phyloP scores from a whole-genome alignment of 2,113 vertebrate species.

The Ictalurus punctatus region DNA sequence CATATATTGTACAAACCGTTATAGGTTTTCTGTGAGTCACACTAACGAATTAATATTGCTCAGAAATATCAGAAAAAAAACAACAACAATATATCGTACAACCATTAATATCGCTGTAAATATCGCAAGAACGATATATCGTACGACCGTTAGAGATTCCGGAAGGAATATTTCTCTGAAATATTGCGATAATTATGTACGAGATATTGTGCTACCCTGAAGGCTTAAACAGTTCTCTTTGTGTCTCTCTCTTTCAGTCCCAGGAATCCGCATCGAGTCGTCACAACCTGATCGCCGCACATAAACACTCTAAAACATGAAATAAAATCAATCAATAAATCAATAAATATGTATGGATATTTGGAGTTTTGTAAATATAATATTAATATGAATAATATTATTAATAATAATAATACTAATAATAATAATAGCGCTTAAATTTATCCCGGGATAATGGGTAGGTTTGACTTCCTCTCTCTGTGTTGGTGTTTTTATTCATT shows the following conservation, averaged over 20 bases:
- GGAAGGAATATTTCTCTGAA: not conserved
- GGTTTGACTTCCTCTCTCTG: conserved; percentile 29
- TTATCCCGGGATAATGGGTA: conserved; percentile 24
- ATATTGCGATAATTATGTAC: not conserved
- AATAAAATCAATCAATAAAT: not conserved
- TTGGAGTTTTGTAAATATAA: conserved; percentile 30
- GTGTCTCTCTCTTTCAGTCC: conserved; percentile 39
- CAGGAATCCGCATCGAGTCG: conserved; percentile 58
- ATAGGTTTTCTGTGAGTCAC: too few relatives aligned
- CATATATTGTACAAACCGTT: not conserved
- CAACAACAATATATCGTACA: not conserved
- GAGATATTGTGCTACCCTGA: not conserved
- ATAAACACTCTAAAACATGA: not conserved
- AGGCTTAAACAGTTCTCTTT: not conserved
- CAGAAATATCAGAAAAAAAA: not conserved
- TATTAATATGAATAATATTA: conserved; percentile 18
- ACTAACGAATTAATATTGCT: not conserved
- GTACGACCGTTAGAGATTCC: not conserved
- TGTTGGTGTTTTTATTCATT: conserved; percentile 36
- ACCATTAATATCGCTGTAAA: too few relatives aligned
- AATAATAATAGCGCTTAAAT: conserved; percentile 35
- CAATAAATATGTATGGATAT: not conserved
- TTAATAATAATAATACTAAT: conserved; percentile 12
- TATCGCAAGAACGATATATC: not conserved
- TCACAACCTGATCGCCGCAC: conserved; percentile 16